Conservation (phyloP, 2,888 invertebrate genomes). For the Mesochorus sp. region DNA sequence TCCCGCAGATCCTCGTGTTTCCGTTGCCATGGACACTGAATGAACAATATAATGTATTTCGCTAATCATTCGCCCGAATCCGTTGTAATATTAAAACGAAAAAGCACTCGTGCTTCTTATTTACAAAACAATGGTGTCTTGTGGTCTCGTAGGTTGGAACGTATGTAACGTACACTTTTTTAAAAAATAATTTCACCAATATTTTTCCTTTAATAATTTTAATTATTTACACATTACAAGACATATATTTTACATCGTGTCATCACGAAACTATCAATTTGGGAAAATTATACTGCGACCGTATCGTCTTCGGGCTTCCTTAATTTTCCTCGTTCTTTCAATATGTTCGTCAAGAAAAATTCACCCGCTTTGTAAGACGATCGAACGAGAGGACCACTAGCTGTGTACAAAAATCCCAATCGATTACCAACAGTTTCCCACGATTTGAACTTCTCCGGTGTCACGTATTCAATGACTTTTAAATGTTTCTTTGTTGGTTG, state of each 20-base stretch:
- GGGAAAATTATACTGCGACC: slow-evolving; percentile 29
- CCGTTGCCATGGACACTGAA: slow-evolving; percentile 82
- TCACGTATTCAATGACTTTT: slow-evolving; percentile 97
- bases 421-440: slow-evolving; percentile 93
- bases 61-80: slow-evolving; percentile 26
- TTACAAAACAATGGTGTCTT: slow-evolving; percentile 30
- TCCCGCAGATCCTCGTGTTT: slow-evolving; percentile 82
- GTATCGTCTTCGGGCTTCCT: slow-evolving; percentile 46
- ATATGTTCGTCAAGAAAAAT: slow-evolving; percentile 92
- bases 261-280: slow-evolving; percentile 21
- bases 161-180: not conserved
- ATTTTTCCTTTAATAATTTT: not conserved
- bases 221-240: no score
- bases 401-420: slow-evolving; percentile 97
- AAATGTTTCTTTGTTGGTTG: slow-evolving; percentile 98
- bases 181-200: not conserved
- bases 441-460: slow-evolving; percentile 94
- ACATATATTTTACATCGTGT: slow-evolving; percentile 7
- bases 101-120: slow-evolving; percentile 40
- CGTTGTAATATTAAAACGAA: slow-evolving; percentile 56
- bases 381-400: slow-evolving; percentile 97
- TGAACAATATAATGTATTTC: slow-evolving; percentile 70
- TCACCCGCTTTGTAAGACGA: slow-evolving; percentile 99
- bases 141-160: not conserved
- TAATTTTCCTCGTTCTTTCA: slow-evolving; percentile 82